Percentiles rank a stretch among this genome's conserved stretches.
These are phyloP conservation scores for Oeneis ivallda DNA, from an alignment of 2,888 invertebrate genomes.

Conservation along the genomic window DNA sequence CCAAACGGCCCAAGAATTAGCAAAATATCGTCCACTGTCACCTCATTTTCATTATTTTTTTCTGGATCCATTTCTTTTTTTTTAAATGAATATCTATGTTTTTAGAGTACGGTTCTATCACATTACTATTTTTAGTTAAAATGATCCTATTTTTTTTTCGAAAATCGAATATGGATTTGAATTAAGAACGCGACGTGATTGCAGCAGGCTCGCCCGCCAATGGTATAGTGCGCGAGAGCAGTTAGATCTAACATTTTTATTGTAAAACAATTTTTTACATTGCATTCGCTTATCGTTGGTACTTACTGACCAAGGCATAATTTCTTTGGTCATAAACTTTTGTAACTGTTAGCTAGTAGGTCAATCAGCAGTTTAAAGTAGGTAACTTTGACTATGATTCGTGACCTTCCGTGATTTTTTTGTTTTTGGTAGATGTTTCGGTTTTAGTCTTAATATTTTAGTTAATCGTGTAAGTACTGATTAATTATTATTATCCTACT, in stretches of 20 bases:
- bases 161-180: constrained; percentile 37
- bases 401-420: constrained; percentile 8
- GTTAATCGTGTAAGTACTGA: neutral
- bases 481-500: no score
- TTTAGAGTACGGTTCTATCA: constrained; percentile 16
- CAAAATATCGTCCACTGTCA: constrained; percentile 73
- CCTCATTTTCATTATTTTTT: constrained; percentile 61
- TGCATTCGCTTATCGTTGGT: constrained; percentile 43
- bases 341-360: constrained; percentile 18
- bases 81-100: constrained; percentile 1
- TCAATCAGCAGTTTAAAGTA: constrained; percentile 5
- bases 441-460: neutral
- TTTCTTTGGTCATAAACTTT: constrained; percentile 25
- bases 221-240: constrained; percentile 57
- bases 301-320: constrained; percentile 28
- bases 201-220: constrained; percentile 45
- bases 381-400: neutral
- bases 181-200: constrained; percentile 44
- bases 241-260: constrained; percentile 63
- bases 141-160: neutral
- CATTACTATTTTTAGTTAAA: constrained; percentile 28
- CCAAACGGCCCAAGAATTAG: constrained; percentile 68
- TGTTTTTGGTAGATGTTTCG: neutral
- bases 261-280: constrained; percentile 48
- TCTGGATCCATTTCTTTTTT: constrained; percentile 70